These are phyloP conservation scores for Platerodrilus igneus DNA, from an alignment of 2,888 invertebrate genomes.

Conservation along the genomic window DNA sequence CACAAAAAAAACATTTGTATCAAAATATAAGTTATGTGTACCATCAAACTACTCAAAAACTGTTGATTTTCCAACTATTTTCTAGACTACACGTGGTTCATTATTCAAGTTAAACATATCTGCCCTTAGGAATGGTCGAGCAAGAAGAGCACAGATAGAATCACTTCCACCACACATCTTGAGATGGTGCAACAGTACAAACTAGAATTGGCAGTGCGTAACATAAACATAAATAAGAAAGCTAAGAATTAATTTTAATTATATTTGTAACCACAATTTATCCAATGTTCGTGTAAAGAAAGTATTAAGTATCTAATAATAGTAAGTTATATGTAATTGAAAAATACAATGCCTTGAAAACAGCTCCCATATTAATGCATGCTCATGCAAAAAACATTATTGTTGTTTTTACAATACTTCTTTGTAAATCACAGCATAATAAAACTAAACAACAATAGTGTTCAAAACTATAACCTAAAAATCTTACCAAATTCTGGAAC, in stretches of 20 bases:
- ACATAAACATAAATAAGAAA: background rate
- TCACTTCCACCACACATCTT: no score
- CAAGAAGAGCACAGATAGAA: no score
- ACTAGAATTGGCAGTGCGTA: no score
- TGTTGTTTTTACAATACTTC: slow-evolving; percentile 16
- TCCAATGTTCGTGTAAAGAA: background rate
- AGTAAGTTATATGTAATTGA: background rate
- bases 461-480: slow-evolving; percentile 9
- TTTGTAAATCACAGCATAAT: slow-evolving; percentile 1
- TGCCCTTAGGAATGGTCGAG: no score
- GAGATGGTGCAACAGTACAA: no score
- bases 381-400: slow-evolving; percentile 28
- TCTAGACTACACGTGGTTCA: no score
- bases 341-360: no score
- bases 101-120: no score
- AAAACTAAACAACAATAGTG: slow-evolving; percentile 40
- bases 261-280: background rate
- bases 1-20: no score
- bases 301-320: background rate
- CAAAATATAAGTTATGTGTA: no score
- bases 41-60: no score
- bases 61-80: no score
- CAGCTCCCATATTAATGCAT: slow-evolving; percentile 16
- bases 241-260: background rate
- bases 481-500: slow-evolving; percentile 79